phyloP scores from a whole-genome alignment of 2,797 vertebrate genomes.

The Phaenicophaeus curvirostris region DNA sequence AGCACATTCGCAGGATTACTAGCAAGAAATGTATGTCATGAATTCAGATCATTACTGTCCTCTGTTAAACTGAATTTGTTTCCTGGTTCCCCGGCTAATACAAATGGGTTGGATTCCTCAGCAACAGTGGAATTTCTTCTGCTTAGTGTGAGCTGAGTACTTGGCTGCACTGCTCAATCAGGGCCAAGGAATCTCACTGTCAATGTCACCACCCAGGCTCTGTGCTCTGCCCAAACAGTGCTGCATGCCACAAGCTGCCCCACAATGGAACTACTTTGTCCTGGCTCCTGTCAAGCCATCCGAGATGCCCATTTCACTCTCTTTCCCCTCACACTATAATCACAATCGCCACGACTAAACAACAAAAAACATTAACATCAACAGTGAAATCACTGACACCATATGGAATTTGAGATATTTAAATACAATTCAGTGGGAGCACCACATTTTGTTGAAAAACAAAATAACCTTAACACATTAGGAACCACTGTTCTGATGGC shows the following conservation, averaged over 20 bases:
- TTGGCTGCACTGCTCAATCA: accelerated
- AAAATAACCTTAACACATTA: neutral
- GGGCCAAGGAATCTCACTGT: neutral
- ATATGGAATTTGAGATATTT: neutral
- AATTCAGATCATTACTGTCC: neutral
- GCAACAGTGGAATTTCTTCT: neutral
- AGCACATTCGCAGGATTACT: neutral
- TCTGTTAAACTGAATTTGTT: neutral
- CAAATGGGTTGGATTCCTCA: neutral
- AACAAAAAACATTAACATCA: neutral
- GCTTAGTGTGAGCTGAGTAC: neutral
- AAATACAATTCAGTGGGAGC: neutral
- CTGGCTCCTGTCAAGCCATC: neutral
- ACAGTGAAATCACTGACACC: neutral
- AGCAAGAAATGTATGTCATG: neutral
- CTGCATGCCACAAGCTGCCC: accelerated
- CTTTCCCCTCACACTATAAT: neutral
- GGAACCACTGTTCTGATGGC: neutral
- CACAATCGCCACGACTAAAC: neutral
- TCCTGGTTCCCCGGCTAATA: neutral
- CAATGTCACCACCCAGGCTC: accelerated
- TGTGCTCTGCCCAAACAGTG: neutral
- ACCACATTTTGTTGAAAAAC: neutral
- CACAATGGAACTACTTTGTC: neutral
- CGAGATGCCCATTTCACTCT: neutral